Conservation (phyloP, 2,797 vertebrate species). For the Rallus crepitans region DNA sequence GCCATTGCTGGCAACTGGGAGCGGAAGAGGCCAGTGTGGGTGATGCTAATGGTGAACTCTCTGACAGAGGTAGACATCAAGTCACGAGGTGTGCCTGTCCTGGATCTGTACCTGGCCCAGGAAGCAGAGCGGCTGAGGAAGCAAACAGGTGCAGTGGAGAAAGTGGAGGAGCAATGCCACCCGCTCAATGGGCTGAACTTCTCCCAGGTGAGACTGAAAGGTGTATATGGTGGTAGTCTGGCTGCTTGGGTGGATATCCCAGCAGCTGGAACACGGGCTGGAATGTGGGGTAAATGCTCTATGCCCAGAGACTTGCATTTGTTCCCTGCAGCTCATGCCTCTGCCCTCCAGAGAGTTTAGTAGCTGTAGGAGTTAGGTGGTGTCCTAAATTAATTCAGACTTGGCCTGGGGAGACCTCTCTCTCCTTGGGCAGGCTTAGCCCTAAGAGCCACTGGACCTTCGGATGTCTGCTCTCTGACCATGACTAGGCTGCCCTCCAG, state of each 20-base stretch:
- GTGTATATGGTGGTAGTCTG: neutral
- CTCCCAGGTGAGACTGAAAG: conserved; percentile 84
- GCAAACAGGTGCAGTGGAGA: conserved; percentile 89
- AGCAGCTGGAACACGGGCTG: neutral
- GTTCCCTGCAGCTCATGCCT: neutral
- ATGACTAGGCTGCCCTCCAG: neutral
- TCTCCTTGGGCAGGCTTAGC: neutral
- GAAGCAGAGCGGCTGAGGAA: conserved; percentile 91
- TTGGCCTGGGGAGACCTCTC: neutral
- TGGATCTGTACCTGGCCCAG: conserved; percentile 91
- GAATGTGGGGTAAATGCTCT: fast-evolving
- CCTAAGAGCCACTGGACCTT: neutral
- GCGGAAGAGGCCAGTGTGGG: conserved; percentile 90
- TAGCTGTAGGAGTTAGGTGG: neutral
- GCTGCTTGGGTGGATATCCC: neutral
- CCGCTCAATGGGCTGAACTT: conserved; percentile 91
- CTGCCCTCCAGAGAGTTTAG: neutral
- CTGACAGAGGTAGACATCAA: conserved; percentile 90
- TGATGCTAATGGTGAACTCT: conserved; percentile 94
- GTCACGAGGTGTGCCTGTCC: conserved; percentile 86
- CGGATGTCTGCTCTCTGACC: neutral
- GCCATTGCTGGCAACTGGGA: conserved; percentile 94
- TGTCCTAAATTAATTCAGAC: neutral
- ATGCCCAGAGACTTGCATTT: fast-evolving
- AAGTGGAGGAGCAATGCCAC: conserved; percentile 93